Evolutionary conservation across 2,797 vertebrate genomes (phyloP), one percentile per base, ranked within the genome.

Genomic region (Malacoctenus gilli): DNA sequence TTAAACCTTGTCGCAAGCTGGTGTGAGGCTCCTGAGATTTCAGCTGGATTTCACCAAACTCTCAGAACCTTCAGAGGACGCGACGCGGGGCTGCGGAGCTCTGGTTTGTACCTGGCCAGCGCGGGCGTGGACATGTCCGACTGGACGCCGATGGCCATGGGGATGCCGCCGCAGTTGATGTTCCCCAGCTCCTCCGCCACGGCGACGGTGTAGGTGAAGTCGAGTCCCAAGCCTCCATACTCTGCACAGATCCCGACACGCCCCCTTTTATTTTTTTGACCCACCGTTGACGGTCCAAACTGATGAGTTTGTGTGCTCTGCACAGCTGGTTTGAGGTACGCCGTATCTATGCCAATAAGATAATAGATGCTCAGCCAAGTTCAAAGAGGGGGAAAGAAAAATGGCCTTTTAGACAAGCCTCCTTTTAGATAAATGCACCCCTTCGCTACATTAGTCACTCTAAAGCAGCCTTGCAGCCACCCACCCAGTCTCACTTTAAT

Each of bases 91-190:
- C n/a, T n/a, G n/a, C n/a, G n/a, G n/a, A n/a, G n/a, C n/a, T 28
- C 25, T 6, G 25, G 25, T 6, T 28, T 28, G 44, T 91, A 96
- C 95, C 93, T 94, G 67, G 94, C 87, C 53, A 96, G 89, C 3
- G 94, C 93, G 2, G 94, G 93, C 32, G 94, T 96, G 13, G 94
- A 84, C 94, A 96, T 96, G 70, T 93, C 90, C 10, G 59, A 75
- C 77, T 96, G 95, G 1, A 96, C 93, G 2, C 93, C 94, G 34
- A 96, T 92, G 30, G 94, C 95, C 94, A 96, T 91, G 15, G 94
- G 91, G 71, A 97, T 55, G 8, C 93, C 93, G 58, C 91, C 93
- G 22, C 94, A 95, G 57, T 6, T 85, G 73, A 95, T 93, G 82
- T 72, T 79, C 9, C 94, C 94, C 76, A 96, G 86, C 67, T 96